Conservation (phyloP, 2,888 invertebrate species). For the Eupithecia tripunctaria region DNA sequence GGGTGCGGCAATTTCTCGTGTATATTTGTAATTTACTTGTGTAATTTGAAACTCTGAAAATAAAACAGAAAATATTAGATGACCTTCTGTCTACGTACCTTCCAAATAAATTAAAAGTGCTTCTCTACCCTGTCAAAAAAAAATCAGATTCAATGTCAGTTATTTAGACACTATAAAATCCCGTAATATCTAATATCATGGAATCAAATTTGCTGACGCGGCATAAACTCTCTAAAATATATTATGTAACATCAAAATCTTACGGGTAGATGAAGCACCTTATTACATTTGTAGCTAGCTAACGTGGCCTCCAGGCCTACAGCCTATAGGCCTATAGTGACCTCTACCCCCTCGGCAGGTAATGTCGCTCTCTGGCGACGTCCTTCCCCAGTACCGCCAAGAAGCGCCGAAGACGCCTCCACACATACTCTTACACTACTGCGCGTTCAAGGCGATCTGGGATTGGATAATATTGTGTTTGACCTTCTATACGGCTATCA, state of each 20-base stretch:
- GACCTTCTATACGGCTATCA: conserved; percentile 99
- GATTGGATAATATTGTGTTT: conserved; percentile 99
- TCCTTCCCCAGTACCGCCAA: conserved; percentile 99
- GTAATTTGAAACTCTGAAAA: background rate
- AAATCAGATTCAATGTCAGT: background rate
- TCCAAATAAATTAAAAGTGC: background rate
- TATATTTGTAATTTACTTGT: background rate
- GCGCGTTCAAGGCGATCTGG: conserved; percentile 99
- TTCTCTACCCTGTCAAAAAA: background rate
- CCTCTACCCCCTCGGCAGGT: conserved; percentile 59
- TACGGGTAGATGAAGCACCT: background rate
- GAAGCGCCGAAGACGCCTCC: conserved; percentile 99
- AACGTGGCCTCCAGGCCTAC: background rate
- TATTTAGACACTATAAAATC: background rate
- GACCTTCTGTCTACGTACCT: conserved; percentile 3
- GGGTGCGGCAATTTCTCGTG: background rate
- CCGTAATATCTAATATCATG: background rate
- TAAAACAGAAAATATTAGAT: background rate
- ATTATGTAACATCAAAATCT: background rate
- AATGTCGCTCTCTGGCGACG: conserved; percentile 98
- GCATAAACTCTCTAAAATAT: background rate
- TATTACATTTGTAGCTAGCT: background rate
- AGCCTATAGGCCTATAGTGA: conserved; percentile 10
- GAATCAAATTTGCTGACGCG: background rate
- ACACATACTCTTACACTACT: conserved; percentile 99